Percentiles rank a stretch among this genome's conserved stretches.
Conservation (phyloP, 2,888 invertebrate species). For the Flexamia atlantica region DNA sequence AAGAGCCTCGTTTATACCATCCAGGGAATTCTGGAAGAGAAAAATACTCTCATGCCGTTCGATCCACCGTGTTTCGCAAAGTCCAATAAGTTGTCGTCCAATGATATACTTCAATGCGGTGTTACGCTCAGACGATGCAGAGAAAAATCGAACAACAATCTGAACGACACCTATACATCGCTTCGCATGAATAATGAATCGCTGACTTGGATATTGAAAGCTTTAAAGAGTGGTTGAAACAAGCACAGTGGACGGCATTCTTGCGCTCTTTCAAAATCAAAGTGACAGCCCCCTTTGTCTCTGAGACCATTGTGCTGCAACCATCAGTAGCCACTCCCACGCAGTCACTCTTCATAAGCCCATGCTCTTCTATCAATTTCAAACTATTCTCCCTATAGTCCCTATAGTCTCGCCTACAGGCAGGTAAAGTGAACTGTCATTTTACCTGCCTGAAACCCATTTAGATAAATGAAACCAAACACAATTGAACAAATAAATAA, state of each 20-base stretch:
- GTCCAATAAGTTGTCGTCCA: not conserved
- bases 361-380: not conserved
- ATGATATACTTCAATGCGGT: not conserved
- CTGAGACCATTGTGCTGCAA: not conserved
- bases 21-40: not conserved
- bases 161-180: not conserved
- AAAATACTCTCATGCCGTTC: not conserved
- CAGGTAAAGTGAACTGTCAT: not conserved
- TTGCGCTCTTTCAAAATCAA: not conserved
- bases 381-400: not conserved
- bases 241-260: not conserved
- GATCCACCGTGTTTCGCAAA: not conserved
- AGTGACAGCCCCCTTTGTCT: not conserved
- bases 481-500: too few species aligned
- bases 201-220: not conserved
- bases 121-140: not conserved
- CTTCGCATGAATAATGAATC: not conserved
- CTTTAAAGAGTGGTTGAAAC: not conserved
- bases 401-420: not conserved
- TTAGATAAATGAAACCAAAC: too few species aligned
- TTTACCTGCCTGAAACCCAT: too few species aligned
- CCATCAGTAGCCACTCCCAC: not conserved
- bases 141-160: not conserved
- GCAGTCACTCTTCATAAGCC: not conserved
- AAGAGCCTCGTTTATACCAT: not conserved